Conservation (phyloP, 2,113 vertebrate genomes). For the Lepisosteus oculatus region DNA sequence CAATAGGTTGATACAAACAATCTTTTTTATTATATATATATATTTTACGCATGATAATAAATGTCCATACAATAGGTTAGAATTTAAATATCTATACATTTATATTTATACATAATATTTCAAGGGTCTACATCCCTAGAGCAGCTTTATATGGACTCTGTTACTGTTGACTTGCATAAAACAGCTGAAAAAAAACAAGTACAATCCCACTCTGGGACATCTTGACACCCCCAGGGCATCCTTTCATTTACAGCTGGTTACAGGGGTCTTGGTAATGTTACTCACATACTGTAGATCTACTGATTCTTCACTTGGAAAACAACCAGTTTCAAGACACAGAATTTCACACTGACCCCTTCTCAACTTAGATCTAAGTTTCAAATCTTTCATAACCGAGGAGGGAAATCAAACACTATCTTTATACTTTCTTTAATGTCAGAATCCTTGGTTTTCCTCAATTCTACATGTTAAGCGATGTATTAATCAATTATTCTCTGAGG, state of each 20-base stretch:
- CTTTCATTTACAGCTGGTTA: background rate
- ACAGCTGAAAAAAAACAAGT: conserved; percentile 27
- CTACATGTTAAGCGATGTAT: conserved; percentile 36
- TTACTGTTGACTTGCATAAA: conserved; percentile 36
- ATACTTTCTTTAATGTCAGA: conserved; percentile 9
- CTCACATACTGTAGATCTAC: background rate
- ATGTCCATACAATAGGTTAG: conserved; percentile 65
- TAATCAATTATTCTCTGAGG: conserved; percentile 28
- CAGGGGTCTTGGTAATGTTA: background rate
- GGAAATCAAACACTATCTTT: background rate
- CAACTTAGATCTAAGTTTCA: background rate
- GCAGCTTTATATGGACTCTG: conserved; percentile 39
- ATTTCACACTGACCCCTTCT: background rate
- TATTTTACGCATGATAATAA: conserved; percentile 58
- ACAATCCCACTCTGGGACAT: background rate
- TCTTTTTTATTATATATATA: conserved; percentile 67
- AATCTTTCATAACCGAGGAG: background rate
- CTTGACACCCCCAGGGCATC: background rate
- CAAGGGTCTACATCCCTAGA: conserved; percentile 47
- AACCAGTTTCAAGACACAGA: conserved; percentile 4
- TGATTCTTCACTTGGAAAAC: background rate
- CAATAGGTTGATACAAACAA: conserved; percentile 80
- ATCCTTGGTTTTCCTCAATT: conserved; percentile 28
- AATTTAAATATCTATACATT: conserved; percentile 53
- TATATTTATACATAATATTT: conserved; percentile 54